A percentile compares a stretch with the other conserved stretches of the same genome.
These are phyloP conservation scores for Rhyacophila brunnea DNA, from an alignment of 1,140 invertebrate genomes.

Conservation along the genomic window DNA sequence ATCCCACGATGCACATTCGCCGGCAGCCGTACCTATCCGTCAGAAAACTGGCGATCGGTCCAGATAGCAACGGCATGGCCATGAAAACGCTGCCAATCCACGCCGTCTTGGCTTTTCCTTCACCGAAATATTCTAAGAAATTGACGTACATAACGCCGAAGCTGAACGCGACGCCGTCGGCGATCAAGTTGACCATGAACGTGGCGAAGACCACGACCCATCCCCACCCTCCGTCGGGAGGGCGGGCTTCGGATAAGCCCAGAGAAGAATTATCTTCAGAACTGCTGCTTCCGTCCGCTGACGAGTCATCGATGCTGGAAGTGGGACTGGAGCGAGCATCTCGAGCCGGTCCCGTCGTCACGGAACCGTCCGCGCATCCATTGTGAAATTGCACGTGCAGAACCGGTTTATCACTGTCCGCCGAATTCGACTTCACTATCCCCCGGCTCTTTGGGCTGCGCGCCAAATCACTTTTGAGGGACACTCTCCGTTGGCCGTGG, in stretches of 20 bases:
- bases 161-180: conserved; percentile 85
- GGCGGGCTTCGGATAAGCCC: conserved; percentile 62
- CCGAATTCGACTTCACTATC: conserved; percentile 24
- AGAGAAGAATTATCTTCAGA: conserved; percentile 62
- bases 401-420: conserved; percentile 48
- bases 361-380: conserved; percentile 37
- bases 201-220: conserved; percentile 82
- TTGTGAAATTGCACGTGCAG: conserved; percentile 62
- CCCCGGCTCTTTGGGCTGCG: conserved; percentile 14
- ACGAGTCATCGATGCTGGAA: conserved; percentile 37
- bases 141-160: conserved; percentile 83
- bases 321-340: conserved; percentile 49
- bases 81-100: conserved; percentile 89
- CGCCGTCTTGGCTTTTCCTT: conserved; percentile 82
- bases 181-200: conserved; percentile 88
- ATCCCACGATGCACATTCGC: conserved; percentile 76
- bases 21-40: conserved; percentile 85
- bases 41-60: conserved; percentile 84
- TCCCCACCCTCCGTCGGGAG: conserved; percentile 77
- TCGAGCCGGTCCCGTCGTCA: conserved; percentile 48
- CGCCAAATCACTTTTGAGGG: conserved; percentile 19
- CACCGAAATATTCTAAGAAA: conserved; percentile 75
- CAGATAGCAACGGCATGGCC: conserved; percentile 85
- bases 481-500: conserved; percentile 11
- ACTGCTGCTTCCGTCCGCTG: conserved; percentile 40